Evolutionary conservation across 2,113 vertebrate species (phyloP), one percentile per base, ranked within the genome.

Genomic region (Typhlomys cinereus): DNA sequence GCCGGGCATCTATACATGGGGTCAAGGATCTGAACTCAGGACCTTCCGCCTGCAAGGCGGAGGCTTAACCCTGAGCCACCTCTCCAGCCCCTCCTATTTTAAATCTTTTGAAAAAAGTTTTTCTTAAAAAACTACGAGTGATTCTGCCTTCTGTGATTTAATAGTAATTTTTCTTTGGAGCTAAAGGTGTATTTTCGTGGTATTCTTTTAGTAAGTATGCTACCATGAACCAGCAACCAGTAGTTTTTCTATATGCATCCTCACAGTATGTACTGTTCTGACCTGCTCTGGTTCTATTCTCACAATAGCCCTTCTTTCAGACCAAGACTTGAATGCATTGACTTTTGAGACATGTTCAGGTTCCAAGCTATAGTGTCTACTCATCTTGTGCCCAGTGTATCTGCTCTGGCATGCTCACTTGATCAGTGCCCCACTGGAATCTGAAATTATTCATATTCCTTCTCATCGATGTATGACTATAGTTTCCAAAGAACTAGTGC

Each of bases 161-260:
- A 34, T 71, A 52, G 48, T 46, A 36, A 91, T 91, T 91, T 39
- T 78, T 57, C 50, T 70, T 92, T 88, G 75, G 13, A 79, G 13
- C 59, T 74, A 69, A 79, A 89, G 34, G 3, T 59, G 4, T 50
- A 78, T n/a, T 90, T 86, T 89, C 20, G 44, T 50, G 14, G 71
- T 71, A 34, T 41, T 87, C 34, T 73, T 50, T 89, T 1, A 66
- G 57, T 50, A 52, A 57, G n/a, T 80, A 67, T 12, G 27, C 50
- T 59, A 69, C 41, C 12, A 85, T 46, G 62, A 92, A 75, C 52
- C 2, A 75, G 75, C 46, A 44, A 57, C 61, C 67, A 61, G 54
- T 23, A 64, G 31, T 29, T 73, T 64, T 48, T 31, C 23, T 17
- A 11, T 4, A 5, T 7, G 21, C n/a, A 14, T 57, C 27, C 18